phyloP scores from a whole-genome alignment of 2,888 invertebrate genomes.

The Calameuta idolon region DNA sequence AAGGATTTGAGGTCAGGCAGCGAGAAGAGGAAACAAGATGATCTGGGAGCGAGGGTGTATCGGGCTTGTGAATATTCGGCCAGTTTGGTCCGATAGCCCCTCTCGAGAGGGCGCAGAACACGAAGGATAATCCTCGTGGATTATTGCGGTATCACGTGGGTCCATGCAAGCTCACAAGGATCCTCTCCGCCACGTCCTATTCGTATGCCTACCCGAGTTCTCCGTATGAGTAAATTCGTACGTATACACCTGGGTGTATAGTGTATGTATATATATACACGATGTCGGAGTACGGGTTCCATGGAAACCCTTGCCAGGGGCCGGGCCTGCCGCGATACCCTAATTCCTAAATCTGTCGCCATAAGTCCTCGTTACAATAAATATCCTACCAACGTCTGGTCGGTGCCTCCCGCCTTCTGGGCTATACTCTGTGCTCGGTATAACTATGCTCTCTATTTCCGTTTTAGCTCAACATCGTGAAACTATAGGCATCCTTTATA shows the following conservation, averaged over 20 bases:
- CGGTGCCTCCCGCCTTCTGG: slow-evolving; percentile 13
- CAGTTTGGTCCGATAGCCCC: slow-evolving; percentile 53
- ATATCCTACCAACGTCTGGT: slow-evolving; percentile 59
- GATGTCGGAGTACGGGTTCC: slow-evolving; percentile 36
- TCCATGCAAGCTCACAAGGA: slow-evolving; percentile 61
- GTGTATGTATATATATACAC: neutral
- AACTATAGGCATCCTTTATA: neutral
- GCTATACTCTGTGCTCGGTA: neutral
- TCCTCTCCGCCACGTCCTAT: slow-evolving; percentile 8
- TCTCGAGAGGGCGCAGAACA: slow-evolving; percentile 46
- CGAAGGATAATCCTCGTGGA: slow-evolving; percentile 66
- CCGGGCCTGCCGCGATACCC: slow-evolving; percentile 65
- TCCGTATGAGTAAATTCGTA: neutral
- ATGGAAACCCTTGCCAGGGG: slow-evolving; percentile 59
- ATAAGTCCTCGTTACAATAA: slow-evolving; percentile 68
- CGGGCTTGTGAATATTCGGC: slow-evolving; percentile 60
- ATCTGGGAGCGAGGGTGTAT: slow-evolving; percentile 24
- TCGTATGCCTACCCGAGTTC: neutral
- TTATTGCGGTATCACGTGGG: slow-evolving; percentile 67
- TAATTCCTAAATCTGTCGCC: slow-evolving; percentile 68
- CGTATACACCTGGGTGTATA: neutral
- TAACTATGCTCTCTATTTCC: neutral
- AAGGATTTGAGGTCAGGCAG: neutral
- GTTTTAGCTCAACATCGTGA: neutral
- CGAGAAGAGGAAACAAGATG: neutral